phyloP scores from a whole-genome alignment of 2,888 invertebrate genomes.

The Sesamia inferens region DNA sequence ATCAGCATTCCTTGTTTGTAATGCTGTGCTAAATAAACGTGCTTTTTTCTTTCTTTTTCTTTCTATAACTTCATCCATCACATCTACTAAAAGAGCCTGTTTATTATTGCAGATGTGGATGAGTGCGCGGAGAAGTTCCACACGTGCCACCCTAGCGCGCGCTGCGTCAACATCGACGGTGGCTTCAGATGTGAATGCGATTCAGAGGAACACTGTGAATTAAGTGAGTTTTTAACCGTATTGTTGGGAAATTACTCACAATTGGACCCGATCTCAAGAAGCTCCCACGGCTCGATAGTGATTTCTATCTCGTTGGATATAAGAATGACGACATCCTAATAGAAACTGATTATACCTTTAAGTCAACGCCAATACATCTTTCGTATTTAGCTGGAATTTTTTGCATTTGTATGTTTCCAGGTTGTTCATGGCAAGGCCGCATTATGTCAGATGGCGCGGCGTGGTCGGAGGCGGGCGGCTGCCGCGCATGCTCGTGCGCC shows the following conservation, averaged over 20 bases:
- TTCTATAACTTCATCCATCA: not conserved
- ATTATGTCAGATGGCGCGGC: constrained; percentile 91
- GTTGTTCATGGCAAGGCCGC: constrained; percentile 93
- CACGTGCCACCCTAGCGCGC: constrained; percentile 94
- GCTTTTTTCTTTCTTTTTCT: not conserved
- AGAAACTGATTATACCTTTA: no score
- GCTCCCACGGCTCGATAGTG: not conserved
- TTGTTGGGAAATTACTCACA: not conserved
- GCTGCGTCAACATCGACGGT: constrained; percentile 95
- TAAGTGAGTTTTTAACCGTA: constrained; percentile 85
- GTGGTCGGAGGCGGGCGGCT: constrained; percentile 87
- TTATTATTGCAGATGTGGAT: constrained; percentile 92
- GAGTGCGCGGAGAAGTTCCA: constrained; percentile 94
- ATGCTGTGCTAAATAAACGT: not conserved
- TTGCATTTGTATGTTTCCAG: constrained; percentile 75
- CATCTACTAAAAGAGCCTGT: not conserved
- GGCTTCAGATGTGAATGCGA: constrained; percentile 94
- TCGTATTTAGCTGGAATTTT: not conserved
- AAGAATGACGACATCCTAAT: not conserved
- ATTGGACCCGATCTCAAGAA: not conserved
- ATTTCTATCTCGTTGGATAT: not conserved
- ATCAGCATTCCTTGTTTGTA: no score
- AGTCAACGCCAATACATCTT: not conserved
- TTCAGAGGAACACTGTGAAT: constrained; percentile 90
- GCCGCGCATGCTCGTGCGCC: constrained; percentile 85